Base-by-base conservation (phyloP, 2,888 invertebrate species). In the Pristionchus maxplancki region DNA sequence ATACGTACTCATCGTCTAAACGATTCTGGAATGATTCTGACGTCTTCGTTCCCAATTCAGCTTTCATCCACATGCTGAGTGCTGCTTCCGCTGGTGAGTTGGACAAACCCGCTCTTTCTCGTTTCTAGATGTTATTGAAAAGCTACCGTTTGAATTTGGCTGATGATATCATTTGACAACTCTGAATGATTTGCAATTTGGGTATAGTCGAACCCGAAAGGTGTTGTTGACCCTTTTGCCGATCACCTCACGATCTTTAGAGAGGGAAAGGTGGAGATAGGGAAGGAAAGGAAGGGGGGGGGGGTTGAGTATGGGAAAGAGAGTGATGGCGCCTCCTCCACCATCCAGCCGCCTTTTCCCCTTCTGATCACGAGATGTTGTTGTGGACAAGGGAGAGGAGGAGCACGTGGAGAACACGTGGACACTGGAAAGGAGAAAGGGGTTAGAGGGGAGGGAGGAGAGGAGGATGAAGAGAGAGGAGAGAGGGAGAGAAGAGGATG, bases 1-100 rank as follows among this genome's bases (percentile, higher is more conserved):
- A 97, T 96, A 97, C 98, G 88, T 99, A 99, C 95, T 98, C 98
- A 64, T 97, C 98, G 95, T 97, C 97, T 92, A 99, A 99, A 96
- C 96, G 96, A 88, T 96, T 96, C 93, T 96, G 97, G 95, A 97
- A 97, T 96, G 94, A 96, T 91, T 94, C 92, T 9, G 91, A 92
- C n/a, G 31, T 96, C 93, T 95, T 97, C 93, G 89, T 93, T 31
- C 97, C 97, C 5, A 97, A 98, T 95, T 97, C 97, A 48, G 97
- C 98, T 40, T 96, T 97, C 90, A 98, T 98, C 74, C 98, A 98
- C 95, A 97, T 99, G 91, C 96, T 97, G 93, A 98, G 98, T 90
- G 99, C 99, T 83, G 97, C 97, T 88, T 97, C 97, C 95, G 99
- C 98, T 95, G 97, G 97, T 96, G 94, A 78, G 89, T 88, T 50